These are phyloP conservation scores for Nomada goodeniana DNA, from an alignment of 2,888 invertebrate species.

Conservation along the genomic window DNA sequence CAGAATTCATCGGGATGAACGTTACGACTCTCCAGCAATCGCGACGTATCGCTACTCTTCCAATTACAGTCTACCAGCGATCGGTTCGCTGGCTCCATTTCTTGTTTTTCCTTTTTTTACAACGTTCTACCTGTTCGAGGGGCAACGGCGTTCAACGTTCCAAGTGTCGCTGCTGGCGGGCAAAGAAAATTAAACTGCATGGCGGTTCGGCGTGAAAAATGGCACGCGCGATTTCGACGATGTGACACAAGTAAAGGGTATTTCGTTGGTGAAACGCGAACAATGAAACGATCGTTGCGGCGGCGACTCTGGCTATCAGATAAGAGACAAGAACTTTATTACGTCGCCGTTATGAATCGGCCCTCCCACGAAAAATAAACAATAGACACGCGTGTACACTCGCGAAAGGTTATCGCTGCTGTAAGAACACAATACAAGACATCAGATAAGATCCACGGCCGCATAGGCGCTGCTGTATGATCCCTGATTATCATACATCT, in stretches of 20 bases:
- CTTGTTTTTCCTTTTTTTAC: not conserved
- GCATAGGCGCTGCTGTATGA: conserved; percentile 45
- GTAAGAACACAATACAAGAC: conserved; percentile 63
- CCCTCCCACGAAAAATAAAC: conserved; percentile 63
- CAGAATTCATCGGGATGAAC: conserved; percentile 40
- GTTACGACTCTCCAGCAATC: conserved; percentile 27
- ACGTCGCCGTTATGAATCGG: conserved; percentile 66
- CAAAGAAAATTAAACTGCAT: not conserved
- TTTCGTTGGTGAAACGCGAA: conserved; percentile 52
- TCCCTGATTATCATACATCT: conserved; percentile 68
- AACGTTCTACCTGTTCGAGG: not conserved
- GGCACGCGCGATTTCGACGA: conserved; percentile 21
- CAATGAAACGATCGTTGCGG: conserved; percentile 49
- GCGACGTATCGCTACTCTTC: conserved; percentile 39
- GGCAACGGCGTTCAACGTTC: not conserved
- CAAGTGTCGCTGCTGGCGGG: not conserved
- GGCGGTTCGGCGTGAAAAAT: conserved; percentile 4
- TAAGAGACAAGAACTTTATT: conserved; percentile 71
- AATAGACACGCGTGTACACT: conserved; percentile 57
- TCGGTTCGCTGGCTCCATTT: conserved; percentile 6
- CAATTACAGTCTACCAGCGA: conserved; percentile 30
- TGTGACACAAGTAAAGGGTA: conserved; percentile 21
- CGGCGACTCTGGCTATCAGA: conserved; percentile 63
- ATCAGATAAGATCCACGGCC: conserved; percentile 60
- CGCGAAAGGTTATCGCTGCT: conserved; percentile 66